phyloP scores from a whole-genome alignment of 2,797 vertebrate species.

The Sparus aurata region DNA sequence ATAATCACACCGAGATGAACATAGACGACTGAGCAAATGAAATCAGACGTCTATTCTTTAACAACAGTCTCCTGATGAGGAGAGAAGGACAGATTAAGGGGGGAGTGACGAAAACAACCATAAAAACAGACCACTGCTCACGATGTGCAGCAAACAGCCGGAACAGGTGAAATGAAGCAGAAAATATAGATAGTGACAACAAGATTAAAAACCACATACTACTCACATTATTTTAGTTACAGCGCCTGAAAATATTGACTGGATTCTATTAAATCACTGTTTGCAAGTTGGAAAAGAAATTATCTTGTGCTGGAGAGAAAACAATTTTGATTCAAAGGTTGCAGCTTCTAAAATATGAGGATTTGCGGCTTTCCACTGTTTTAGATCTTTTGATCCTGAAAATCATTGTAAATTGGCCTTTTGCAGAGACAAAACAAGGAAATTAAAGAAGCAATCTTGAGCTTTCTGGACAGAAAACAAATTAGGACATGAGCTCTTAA shows the following conservation, averaged over 20 bases:
- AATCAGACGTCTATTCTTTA: slow-evolving; percentile 66
- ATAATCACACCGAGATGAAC: slow-evolving; percentile 54
- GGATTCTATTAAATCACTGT: background rate
- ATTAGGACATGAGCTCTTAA: background rate
- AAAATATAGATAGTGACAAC: background rate
- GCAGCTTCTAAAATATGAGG: slow-evolving; percentile 3
- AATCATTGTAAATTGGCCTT: background rate
- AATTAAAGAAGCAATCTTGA: too few relatives aligned
- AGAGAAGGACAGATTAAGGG: background rate
- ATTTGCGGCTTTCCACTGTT: background rate
- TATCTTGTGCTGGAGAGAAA: background rate
- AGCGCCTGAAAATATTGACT: background rate
- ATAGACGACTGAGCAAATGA: slow-evolving; percentile 50
- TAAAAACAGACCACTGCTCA: slow-evolving; percentile 11
- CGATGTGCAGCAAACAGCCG: background rate
- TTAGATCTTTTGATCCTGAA: background rate
- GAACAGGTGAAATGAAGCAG: background rate
- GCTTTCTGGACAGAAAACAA: background rate
- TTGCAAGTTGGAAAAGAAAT: background rate
- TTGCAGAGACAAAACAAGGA: too few relatives aligned
- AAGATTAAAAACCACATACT: background rate
- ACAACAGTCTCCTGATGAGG: slow-evolving; percentile 57
- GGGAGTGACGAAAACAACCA: background rate
- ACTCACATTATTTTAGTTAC: background rate
- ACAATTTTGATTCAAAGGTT: background rate